Evolutionary conservation across 2,113 vertebrate genomes (phyloP).

Genomic region (Manacus vitellinus): DNA sequence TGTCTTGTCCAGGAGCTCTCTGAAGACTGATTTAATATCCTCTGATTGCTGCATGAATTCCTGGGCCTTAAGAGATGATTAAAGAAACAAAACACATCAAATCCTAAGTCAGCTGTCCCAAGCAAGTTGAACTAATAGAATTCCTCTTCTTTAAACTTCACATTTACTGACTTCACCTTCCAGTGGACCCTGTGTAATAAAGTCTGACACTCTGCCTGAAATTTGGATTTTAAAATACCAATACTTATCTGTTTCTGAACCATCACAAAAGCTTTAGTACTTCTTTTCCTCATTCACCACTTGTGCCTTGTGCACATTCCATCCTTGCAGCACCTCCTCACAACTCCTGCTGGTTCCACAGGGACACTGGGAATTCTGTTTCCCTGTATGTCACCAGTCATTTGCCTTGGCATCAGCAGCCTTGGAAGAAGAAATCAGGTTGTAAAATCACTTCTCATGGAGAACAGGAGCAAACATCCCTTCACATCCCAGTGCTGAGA

Average conservation of each 20-base stretch:
- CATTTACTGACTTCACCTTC: not conserved
- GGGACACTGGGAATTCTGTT: not conserved
- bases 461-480: not conserved
- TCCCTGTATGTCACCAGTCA: not conserved
- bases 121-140: not conserved
- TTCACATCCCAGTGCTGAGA: not conserved
- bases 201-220: not conserved
- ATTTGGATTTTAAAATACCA: not conserved
- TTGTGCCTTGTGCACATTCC: not conserved
- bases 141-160: not conserved
- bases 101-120: not conserved
- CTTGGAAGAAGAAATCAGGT: not conserved
- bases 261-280: not conserved
- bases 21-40: not conserved
- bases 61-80: not conserved
- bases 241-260: not conserved
- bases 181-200: not conserved
- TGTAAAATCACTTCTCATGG: not conserved
- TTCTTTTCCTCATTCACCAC: not conserved
- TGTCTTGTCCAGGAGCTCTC: not conserved
- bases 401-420: not conserved
- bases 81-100: not conserved
- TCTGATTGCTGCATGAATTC: not conserved
- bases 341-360: not conserved
- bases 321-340: not conserved